A percentile compares a stretch with the other conserved stretches of the same genome.
Conservation (phyloP, 2,888 invertebrate genomes). For the Mycalesis mineus region DNA sequence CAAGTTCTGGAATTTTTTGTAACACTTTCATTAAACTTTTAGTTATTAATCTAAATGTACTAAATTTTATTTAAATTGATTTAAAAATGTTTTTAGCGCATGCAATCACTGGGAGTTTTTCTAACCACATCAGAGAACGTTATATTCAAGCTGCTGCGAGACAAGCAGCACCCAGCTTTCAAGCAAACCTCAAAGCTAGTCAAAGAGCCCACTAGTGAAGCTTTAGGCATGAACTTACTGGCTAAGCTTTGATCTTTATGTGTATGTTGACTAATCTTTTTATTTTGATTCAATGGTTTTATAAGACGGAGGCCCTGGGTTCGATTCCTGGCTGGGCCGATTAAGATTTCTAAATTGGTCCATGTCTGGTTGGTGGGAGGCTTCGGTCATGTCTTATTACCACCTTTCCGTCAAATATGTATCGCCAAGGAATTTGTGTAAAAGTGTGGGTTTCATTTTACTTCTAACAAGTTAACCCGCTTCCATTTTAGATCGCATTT, state of each 20-base stretch:
- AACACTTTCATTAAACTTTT: too few species aligned
- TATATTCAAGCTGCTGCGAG: conserved; percentile 84
- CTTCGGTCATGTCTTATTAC: too few species aligned
- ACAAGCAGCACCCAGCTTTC: conserved; percentile 86
- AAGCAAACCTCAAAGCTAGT: conserved; percentile 82
- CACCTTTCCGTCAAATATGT: too few species aligned
- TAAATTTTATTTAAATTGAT: too few species aligned
- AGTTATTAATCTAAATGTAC: background rate
- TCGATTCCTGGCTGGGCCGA: too few species aligned
- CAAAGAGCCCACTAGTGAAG: conserved; percentile 55
- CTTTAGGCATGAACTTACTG: conserved; percentile 39
- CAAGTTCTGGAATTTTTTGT: too few species aligned
- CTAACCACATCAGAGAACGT: conserved; percentile 88
- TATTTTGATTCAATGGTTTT: background rate
- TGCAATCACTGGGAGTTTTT: conserved; percentile 75
- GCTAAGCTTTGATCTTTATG: background rate
- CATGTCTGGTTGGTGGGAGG: too few species aligned
- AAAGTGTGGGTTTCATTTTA: too few species aligned
- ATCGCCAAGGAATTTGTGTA: too few species aligned
- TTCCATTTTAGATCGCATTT: too few species aligned
- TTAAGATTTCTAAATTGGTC: too few species aligned
- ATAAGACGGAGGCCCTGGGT: background rate
- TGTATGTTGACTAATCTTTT: background rate
- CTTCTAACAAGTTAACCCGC: too few species aligned
- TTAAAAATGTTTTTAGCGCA: conserved; percentile 29